These are phyloP conservation scores for Yponomeuta cagnagella DNA, from an alignment of 2,888 invertebrate genomes.

Conservation along the genomic window DNA sequence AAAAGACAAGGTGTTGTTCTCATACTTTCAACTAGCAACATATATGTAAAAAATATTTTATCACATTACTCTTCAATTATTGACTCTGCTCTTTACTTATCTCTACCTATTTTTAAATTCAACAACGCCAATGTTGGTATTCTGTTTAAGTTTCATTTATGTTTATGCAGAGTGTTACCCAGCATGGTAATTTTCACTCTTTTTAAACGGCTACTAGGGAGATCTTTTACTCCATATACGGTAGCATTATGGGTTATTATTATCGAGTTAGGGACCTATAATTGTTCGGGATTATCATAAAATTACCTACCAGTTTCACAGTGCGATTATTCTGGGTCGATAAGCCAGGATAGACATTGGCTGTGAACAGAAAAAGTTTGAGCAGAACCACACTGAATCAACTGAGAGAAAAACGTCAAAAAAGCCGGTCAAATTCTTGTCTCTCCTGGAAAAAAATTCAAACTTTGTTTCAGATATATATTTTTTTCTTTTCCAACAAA, in stretches of 20 bases:
- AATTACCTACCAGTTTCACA: neutral
- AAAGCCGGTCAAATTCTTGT: no score
- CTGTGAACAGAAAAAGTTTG: no score
- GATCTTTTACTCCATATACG: neutral
- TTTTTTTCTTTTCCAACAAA: neutral
- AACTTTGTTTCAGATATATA: neutral
- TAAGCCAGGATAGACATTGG: neutral
- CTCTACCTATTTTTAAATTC: neutral
- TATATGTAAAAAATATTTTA: no score
- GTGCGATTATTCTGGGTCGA: neutral
- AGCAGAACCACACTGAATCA: no score
- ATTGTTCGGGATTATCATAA: neutral
- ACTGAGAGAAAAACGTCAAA: no score
- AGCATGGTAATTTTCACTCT: conserved; percentile 7
- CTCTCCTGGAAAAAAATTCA: no score
- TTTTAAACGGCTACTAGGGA: neutral
- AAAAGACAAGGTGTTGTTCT: no score
- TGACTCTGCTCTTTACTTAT: no score
- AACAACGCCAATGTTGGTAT: neutral
- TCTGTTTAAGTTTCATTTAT: neutral
- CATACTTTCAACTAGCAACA: no score
- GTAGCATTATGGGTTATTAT: conserved; percentile 2
- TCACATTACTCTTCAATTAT: no score
- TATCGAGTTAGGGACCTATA: neutral
- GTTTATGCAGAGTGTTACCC: neutral